phyloP scores from a whole-genome alignment of 2,888 invertebrate species.

The Lepas anatifera region DNA sequence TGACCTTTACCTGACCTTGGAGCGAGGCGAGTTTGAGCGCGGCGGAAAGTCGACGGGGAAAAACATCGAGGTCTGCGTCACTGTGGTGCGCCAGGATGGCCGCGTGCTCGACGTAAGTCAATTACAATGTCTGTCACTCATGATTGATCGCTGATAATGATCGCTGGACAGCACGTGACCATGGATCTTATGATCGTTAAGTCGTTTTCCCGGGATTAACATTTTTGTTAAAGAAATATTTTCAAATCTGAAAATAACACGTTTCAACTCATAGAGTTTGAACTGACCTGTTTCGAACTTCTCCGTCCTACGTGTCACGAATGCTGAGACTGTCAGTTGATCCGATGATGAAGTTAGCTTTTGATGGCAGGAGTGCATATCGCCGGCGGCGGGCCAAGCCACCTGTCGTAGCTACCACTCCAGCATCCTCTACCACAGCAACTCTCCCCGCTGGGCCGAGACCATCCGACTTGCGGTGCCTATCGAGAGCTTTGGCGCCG shows the following conservation, averaged over 20 bases:
- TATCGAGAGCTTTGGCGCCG: slow-evolving; percentile 80
- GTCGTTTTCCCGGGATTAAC: too few relatives aligned
- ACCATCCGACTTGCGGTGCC: slow-evolving; percentile 76
- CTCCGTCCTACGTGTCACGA: too few relatives aligned
- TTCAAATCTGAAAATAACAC: too few relatives aligned
- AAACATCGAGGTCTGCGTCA: slow-evolving; percentile 78
- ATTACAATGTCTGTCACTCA: too few relatives aligned
- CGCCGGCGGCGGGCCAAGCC: background rate
- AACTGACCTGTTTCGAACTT: too few relatives aligned
- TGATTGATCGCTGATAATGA: too few relatives aligned
- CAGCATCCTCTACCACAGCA: slow-evolving; percentile 85
- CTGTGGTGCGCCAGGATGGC: slow-evolving; percentile 66
- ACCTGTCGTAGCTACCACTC: slow-evolving; percentile 59
- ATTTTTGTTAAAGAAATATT: too few relatives aligned
- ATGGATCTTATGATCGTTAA: too few relatives aligned
- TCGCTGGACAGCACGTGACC: too few relatives aligned
- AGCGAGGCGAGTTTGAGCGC: slow-evolving; percentile 80
- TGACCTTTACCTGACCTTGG: slow-evolving; percentile 78
- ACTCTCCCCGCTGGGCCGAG: slow-evolving; percentile 85
- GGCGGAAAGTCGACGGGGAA: slow-evolving; percentile 89
- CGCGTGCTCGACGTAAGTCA: slow-evolving; percentile 48
- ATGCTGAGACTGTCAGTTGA: too few relatives aligned
- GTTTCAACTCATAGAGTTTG: too few relatives aligned
- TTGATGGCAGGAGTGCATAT: slow-evolving; percentile 1
- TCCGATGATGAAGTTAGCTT: too few relatives aligned